Conservation (phyloP, 2,797 vertebrate genomes). For the Anguilla marmorata region DNA sequence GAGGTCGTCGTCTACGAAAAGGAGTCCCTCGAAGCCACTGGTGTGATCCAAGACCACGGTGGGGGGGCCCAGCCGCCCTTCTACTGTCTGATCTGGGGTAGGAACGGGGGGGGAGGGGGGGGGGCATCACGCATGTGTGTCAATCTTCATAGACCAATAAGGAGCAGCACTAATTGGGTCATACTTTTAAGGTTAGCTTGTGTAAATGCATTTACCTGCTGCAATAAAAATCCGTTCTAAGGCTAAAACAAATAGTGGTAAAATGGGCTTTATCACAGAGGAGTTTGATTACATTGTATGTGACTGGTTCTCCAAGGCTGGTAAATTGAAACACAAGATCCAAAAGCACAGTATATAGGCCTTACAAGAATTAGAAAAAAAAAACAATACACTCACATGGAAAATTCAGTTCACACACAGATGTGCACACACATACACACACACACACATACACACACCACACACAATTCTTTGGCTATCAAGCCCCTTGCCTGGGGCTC, state of each 20-base stretch:
- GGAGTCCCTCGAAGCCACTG: slow-evolving; percentile 93
- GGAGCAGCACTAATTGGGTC: not conserved
- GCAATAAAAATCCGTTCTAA: not conserved
- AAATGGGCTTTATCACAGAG: not conserved
- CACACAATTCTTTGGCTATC: not conserved
- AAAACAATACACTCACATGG: not conserved
- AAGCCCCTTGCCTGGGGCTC: not conserved
- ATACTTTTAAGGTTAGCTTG: not conserved
- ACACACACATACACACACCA: not conserved
- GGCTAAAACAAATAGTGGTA: not conserved
- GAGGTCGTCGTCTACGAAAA: slow-evolving; percentile 95
- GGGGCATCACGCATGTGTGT: not conserved
- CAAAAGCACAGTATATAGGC: not conserved
- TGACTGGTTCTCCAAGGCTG: not conserved
- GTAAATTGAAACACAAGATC: slow-evolving; percentile 1
- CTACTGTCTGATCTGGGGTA: slow-evolving; percentile 73
- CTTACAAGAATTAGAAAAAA: not conserved
- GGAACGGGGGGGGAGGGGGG: not conserved
- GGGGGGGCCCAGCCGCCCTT: slow-evolving; percentile 88
- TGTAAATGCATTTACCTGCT: not conserved
- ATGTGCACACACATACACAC: too few species aligned
- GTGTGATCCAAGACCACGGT: slow-evolving; percentile 94
- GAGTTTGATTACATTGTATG: not conserved
- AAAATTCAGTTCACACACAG: not conserved
- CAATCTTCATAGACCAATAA: not conserved